phyloP scores from a whole-genome alignment of 2,888 invertebrate species.

The Odontothrips loti region DNA sequence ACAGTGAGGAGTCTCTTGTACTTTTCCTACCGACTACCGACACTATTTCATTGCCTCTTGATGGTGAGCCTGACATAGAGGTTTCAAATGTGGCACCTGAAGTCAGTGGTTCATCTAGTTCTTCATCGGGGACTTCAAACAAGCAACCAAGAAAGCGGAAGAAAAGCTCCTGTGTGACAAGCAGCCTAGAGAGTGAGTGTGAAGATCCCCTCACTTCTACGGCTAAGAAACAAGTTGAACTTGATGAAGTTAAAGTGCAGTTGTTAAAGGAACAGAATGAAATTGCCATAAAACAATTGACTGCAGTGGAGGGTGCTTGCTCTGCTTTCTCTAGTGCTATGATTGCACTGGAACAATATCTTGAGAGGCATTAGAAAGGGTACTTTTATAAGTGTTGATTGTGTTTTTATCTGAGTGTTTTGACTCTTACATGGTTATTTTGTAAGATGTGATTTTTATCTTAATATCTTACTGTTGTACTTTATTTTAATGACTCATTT shows the following conservation, averaged over 20 bases:
- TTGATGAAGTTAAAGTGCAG: neutral
- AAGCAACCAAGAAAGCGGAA: conserved; percentile 15
- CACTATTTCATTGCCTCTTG: neutral
- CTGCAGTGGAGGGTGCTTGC: neutral
- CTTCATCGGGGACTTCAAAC: neutral
- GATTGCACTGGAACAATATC: neutral
- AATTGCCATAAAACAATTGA: neutral
- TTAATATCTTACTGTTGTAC: neutral
- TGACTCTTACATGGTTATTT: neutral
- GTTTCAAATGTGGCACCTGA: neutral
- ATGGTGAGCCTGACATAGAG: neutral
- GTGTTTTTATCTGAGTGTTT: conserved; percentile 11
- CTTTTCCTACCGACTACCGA: neutral
- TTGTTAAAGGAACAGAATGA: neutral
- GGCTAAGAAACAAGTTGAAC: neutral
- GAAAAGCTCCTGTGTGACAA: neutral
- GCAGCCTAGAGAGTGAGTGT: neutral
- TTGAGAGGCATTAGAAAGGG: neutral
- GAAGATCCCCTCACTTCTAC: neutral
- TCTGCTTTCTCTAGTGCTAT: neutral
- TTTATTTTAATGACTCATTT: neutral
- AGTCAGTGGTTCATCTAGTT: neutral
- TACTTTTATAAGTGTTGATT: conserved; percentile 11
- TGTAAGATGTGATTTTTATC: neutral
- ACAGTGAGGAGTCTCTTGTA: neutral